Evolutionary conservation across 2,797 vertebrate species (phyloP).

Genomic region (Moxostoma hubbsi): DNA sequence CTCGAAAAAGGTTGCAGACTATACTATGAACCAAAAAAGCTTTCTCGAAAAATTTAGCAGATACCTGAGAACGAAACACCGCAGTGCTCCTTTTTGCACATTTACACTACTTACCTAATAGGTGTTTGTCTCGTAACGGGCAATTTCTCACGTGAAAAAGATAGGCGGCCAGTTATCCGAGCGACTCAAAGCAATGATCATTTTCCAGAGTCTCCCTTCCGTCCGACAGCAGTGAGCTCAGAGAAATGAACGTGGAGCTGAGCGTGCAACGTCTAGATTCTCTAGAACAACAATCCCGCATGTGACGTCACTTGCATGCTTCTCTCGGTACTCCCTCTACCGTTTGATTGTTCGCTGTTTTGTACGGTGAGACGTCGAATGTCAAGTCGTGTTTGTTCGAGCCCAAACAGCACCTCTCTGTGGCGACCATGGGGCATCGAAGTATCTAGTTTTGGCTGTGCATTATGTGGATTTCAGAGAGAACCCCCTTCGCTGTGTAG

Average conservation of each 20-base stretch:
- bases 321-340: slow-evolving; percentile 57
- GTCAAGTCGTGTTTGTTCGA: background rate
- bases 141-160: slow-evolving; percentile 16
- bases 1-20: background rate
- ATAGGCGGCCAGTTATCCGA: slow-evolving; percentile 4
- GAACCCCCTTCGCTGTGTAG: no score
- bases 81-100: slow-evolving; percentile 4
- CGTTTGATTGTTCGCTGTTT: slow-evolving; percentile 16
- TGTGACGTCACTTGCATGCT: slow-evolving; percentile 70
- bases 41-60: background rate
- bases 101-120: slow-evolving; percentile 45
- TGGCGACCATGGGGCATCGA: slow-evolving; percentile 30
- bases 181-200: slow-evolving; percentile 24
- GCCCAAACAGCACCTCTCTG: slow-evolving; percentile 28
- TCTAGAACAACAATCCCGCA: slow-evolving; percentile 47
- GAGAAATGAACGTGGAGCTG: slow-evolving; percentile 41
- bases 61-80: slow-evolving; percentile 13
- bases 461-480: no score
- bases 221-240: background rate
- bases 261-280: slow-evolving; percentile 41
- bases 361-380: background rate
- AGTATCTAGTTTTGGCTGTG: background rate
- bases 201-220: slow-evolving; percentile 18
- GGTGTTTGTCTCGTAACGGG: slow-evolving; percentile 11
- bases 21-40: background rate